phyloP scores from a whole-genome alignment of 2,113 vertebrate species.

The Phodopus roborovskii region DNA sequence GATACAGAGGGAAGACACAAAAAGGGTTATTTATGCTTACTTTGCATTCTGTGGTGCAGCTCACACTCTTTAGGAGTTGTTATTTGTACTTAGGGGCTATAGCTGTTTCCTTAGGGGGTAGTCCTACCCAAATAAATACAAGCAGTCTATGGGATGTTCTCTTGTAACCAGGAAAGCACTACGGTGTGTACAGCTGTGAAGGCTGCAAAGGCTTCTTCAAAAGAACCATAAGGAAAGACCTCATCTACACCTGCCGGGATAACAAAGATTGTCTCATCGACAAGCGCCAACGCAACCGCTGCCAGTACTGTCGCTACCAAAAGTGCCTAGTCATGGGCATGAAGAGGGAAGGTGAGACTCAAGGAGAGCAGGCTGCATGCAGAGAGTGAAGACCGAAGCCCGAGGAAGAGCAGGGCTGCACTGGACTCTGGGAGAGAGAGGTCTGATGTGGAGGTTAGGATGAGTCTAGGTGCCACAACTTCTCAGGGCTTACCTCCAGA shows the following conservation, averaged over 20 bases:
- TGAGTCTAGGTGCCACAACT: neutral
- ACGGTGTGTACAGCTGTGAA: conserved; percentile 98
- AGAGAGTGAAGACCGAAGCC: neutral
- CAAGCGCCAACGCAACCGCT: conserved; percentile 97
- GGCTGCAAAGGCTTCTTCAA: conserved; percentile 99
- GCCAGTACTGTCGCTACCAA: conserved; percentile 99
- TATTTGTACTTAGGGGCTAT: too few species aligned
- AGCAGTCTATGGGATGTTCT: neutral
- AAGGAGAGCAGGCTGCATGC: too few species aligned
- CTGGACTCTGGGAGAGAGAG: neutral
- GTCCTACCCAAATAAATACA: neutral
- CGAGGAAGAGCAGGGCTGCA: neutral
- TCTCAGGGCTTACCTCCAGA: neutral
- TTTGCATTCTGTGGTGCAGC: neutral
- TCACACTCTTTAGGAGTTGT: neutral
- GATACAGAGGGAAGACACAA: too few species aligned
- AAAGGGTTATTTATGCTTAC: neutral
- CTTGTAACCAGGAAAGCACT: conserved; percentile 94
- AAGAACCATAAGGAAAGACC: conserved; percentile 95
- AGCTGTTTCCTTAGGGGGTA: neutral
- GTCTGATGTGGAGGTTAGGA: neutral
- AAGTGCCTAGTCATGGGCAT: conserved; percentile 99
- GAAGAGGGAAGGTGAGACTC: conserved; percentile 95
- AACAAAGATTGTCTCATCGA: conserved; percentile 97
- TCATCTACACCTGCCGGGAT: conserved; percentile 97